phyloP scores from a whole-genome alignment of 2,888 invertebrate genomes.

The Rhyacophila evoluta region DNA sequence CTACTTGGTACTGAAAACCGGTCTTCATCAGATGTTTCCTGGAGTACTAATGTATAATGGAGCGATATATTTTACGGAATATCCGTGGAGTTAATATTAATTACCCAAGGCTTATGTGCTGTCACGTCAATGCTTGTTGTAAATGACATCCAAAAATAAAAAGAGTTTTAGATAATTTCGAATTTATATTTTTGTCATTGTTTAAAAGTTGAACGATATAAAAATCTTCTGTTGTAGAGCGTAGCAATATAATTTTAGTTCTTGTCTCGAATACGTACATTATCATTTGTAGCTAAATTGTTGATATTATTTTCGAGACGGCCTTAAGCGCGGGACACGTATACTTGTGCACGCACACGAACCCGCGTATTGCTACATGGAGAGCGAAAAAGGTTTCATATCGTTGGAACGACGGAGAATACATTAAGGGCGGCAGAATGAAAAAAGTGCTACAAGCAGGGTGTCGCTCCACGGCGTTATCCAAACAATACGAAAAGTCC shows the following conservation, averaged over 20 bases:
- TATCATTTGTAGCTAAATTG: constrained; percentile 22
- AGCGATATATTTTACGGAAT: no score
- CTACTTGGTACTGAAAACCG: no score
- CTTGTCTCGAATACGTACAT: constrained; percentile 8
- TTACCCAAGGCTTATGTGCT: no score
- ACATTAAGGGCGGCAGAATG: constrained; percentile 53
- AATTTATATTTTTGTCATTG: constrained; percentile 2
- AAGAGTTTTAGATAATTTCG: no score
- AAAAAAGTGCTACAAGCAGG: constrained; percentile 37
- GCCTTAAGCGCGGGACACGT: background rate
- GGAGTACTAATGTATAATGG: no score
- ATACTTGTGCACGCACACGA: background rate
- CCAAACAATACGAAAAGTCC: background rate
- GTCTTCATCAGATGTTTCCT: no score
- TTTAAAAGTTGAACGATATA: background rate
- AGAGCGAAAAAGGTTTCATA: constrained; percentile 51
- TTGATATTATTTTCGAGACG: constrained; percentile 22
- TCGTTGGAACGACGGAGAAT: constrained; percentile 51
- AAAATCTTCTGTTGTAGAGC: background rate
- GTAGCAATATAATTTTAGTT: background rate
- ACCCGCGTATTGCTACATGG: constrained; percentile 8
- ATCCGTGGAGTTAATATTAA: no score
- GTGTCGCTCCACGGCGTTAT: background rate
- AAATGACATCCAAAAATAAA: no score
- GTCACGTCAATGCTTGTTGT: no score